Conservation (phyloP, 2,797 vertebrate genomes). For the Sciurus carolinensis region DNA sequence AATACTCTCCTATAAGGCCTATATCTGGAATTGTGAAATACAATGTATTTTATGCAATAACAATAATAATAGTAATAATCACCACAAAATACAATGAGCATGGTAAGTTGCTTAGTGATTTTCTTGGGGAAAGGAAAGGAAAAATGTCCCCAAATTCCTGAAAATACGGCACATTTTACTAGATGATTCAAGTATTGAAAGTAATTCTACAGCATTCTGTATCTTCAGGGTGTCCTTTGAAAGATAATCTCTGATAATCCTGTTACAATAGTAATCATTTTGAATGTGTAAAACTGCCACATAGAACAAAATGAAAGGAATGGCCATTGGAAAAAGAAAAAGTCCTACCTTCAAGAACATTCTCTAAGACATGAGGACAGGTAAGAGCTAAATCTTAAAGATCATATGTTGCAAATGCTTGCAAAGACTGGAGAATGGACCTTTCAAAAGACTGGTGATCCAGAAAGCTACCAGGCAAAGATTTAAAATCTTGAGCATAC, state of each 20-base stretch:
- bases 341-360: not conserved
- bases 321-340: not conserved
- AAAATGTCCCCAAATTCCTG: not conserved
- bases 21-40: slow-evolving; percentile 21
- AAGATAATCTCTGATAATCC: not conserved
- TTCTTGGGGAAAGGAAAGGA: not conserved
- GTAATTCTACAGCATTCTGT: not conserved
- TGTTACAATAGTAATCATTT: slow-evolving; percentile 41
- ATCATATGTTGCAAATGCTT: not conserved
- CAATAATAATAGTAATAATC: not conserved
- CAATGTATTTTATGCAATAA: not conserved
- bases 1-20: not conserved
- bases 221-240: not conserved
- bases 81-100: not conserved
- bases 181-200: not conserved
- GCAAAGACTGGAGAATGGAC: not conserved
- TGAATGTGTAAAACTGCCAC: not conserved
- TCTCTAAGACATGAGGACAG: not conserved
- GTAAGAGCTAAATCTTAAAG: not conserved
- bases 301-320: not conserved
- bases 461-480: not conserved
- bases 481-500: slow-evolving; percentile 30
- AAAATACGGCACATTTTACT: not conserved
- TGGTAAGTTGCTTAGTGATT: not conserved
- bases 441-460: not conserved